phyloP scores from a whole-genome alignment of 2,113 vertebrate species.

The Pithys albifrons region DNA sequence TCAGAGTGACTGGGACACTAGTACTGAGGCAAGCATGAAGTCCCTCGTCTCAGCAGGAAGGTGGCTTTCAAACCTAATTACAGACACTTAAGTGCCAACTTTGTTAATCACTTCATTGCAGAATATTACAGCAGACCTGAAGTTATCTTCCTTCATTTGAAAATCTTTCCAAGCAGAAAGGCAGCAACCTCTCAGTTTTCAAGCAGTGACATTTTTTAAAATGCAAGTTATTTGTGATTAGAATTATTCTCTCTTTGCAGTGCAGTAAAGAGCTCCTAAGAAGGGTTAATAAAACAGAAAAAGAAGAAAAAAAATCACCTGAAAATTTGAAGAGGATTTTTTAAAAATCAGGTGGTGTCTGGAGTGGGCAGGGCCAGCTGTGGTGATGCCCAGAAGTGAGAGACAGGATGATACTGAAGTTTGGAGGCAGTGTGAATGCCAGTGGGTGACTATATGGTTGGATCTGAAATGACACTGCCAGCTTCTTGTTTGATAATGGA shows the following conservation, averaged over 20 bases:
- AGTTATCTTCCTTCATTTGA: neutral
- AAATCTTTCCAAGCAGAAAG: neutral
- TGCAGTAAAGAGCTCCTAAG: neutral
- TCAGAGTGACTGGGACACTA: neutral
- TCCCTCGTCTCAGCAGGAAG: neutral
- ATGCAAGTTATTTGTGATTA: neutral
- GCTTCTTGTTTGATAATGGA: neutral
- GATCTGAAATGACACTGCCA: neutral
- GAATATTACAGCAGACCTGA: neutral
- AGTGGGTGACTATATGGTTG: neutral
- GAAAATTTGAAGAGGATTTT: neutral
- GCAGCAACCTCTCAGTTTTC: neutral
- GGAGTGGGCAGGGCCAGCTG: neutral
- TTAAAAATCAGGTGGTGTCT: neutral
- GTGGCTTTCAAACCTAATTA: slow-evolving; percentile 16
- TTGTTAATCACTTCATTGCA: slow-evolving; percentile 4
- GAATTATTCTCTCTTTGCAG: neutral
- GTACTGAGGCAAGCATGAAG: neutral
- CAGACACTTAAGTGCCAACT: neutral
- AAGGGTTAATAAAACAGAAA: neutral
- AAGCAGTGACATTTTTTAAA: neutral
- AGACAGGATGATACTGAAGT: neutral
- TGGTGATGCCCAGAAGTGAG: neutral
- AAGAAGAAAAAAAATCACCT: neutral
- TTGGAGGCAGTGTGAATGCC: neutral